phyloP scores from a whole-genome alignment of 53 echinoderm and acorn worm species.

The Apostichopus leukothele region DNA sequence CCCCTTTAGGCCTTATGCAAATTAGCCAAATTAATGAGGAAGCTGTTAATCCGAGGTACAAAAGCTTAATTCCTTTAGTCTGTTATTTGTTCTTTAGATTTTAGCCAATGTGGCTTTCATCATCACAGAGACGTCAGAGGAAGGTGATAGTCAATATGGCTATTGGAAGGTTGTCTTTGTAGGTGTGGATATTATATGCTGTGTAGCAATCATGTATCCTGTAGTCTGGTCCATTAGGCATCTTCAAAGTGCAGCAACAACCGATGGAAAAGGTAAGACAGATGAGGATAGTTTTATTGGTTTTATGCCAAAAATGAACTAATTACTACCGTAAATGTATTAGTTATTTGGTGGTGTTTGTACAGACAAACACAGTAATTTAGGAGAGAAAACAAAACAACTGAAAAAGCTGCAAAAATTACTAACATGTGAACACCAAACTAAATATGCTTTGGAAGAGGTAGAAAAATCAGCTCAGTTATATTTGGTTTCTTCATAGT shows the following conservation, averaged over 20 bases:
- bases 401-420: too few species aligned
- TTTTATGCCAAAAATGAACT: too few species aligned
- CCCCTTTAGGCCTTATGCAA: background rate
- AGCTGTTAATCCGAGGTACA: too few species aligned
- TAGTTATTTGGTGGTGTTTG: too few species aligned
- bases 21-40: background rate
- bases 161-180: conserved; percentile 88
- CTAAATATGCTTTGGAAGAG: too few species aligned
- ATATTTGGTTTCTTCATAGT: too few species aligned
- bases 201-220: conserved; percentile 89
- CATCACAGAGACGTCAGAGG: conserved; percentile 88
- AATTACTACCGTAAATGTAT: too few species aligned
- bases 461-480: too few species aligned
- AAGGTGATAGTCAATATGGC: conserved; percentile 70
- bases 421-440: too few species aligned
- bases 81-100: conserved; percentile 53
- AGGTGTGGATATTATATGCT: conserved; percentile 86
- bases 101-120: conserved; percentile 94
- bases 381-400: too few species aligned
- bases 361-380: too few species aligned
- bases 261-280: conserved; percentile 85
- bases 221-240: conserved; percentile 96
- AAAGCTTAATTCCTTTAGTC: too few species aligned
- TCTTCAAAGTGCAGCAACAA: conserved; percentile 81
- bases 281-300: background rate